phyloP scores from a whole-genome alignment of 2,797 vertebrate species.

The Limosa lapponica region DNA sequence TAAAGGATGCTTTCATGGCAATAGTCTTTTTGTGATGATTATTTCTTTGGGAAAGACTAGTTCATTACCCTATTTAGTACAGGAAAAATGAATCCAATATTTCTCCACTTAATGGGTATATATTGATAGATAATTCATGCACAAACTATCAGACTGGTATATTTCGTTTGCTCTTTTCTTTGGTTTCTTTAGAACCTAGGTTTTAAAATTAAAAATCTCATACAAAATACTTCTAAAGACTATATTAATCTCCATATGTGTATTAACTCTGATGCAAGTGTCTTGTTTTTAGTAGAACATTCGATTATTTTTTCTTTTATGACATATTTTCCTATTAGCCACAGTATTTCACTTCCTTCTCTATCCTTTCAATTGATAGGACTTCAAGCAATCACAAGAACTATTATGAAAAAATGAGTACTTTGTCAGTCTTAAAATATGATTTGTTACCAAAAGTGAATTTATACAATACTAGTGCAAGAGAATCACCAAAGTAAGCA shows the following conservation, averaged over 20 bases:
- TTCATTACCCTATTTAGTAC: not conserved
- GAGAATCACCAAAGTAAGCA: not conserved
- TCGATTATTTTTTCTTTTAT: not conserved
- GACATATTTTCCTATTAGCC: not conserved
- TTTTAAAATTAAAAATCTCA: not conserved
- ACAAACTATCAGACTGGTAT: not conserved
- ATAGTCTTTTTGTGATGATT: not conserved
- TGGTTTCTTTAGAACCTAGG: not conserved
- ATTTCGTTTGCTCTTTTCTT: not conserved
- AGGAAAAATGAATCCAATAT: not conserved
- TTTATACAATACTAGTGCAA: not conserved
- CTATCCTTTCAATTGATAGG: not conserved
- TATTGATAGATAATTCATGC: not conserved
- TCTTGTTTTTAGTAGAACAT: not conserved
- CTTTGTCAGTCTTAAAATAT: not conserved
- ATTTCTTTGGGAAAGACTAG: not conserved
- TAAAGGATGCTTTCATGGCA: not conserved
- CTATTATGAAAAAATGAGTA: not conserved
- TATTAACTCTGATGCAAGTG: not conserved
- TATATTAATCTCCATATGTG: not conserved
- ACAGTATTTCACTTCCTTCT: not conserved
- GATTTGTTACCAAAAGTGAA: not conserved
- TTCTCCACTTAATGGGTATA: not conserved
- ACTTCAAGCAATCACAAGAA: not conserved
- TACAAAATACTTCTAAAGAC: not conserved